Evolutionary conservation across 2,797 vertebrate species (phyloP).

Genomic region (Thaleichthys pacificus): DNA sequence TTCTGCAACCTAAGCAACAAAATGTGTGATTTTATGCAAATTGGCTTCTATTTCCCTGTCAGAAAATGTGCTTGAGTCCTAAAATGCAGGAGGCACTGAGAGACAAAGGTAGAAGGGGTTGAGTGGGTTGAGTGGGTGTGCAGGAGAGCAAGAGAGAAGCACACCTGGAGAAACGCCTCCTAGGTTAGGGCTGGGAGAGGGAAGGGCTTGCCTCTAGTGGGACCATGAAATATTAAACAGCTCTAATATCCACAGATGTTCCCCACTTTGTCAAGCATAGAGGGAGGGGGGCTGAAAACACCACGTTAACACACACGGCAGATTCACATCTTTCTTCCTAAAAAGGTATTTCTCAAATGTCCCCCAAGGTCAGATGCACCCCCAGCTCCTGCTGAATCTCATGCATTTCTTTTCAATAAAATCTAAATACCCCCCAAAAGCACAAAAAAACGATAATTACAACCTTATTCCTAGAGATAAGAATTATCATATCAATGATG

Average conservation of each 20-base stretch:
- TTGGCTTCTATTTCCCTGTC: too few relatives aligned
- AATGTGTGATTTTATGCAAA: too few relatives aligned
- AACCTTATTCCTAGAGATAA: constrained; percentile 39
- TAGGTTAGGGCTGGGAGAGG: constrained; percentile 8
- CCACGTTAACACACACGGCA: constrained; percentile 29
- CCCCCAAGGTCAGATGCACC: constrained; percentile 46
- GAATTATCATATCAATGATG: constrained; percentile 66
- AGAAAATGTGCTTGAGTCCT: background rate
- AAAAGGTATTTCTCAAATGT: constrained; percentile 29
- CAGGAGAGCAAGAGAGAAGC: background rate
- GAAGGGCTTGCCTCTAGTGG: constrained; percentile 45
- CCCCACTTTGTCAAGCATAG: constrained; percentile 43
- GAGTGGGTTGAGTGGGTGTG: constrained; percentile 5
- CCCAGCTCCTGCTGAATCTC: constrained; percentile 27
- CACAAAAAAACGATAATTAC: constrained; percentile 41
- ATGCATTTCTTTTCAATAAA: constrained; percentile 23
- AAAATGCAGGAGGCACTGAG: background rate
- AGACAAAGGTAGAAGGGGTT: constrained; percentile 7
- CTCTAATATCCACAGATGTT: constrained; percentile 73
- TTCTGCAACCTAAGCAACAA: too few relatives aligned
- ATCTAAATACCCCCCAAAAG: constrained; percentile 8
- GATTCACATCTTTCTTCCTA: constrained; percentile 20
- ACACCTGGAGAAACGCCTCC: constrained; percentile 9
- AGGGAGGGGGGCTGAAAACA: constrained; percentile 17
- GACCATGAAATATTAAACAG: constrained; percentile 69